Percentiles rank a stretch among this genome's conserved stretches.
phyloP scores from a whole-genome alignment of 1,140 invertebrate genomes.

The Ceratina japonica region DNA sequence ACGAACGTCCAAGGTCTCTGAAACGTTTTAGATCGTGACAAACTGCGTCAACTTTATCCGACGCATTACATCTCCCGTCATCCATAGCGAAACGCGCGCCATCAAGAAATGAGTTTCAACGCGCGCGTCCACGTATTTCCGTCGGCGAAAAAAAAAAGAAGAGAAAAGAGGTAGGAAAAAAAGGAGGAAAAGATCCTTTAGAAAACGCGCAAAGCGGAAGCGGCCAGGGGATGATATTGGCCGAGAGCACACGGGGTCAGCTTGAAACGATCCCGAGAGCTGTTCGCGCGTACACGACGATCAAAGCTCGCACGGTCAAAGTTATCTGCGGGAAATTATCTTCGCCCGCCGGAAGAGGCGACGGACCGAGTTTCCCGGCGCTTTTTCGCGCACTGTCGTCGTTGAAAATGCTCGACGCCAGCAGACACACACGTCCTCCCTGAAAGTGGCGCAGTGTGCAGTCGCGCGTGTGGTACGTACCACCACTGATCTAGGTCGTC shows the following conservation, averaged over 20 bases:
- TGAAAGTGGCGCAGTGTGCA: not conserved
- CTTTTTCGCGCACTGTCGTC: not conserved
- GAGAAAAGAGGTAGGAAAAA: not conserved
- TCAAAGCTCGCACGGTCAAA: slow-evolving; percentile 36
- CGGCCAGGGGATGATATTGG: slow-evolving; percentile 21
- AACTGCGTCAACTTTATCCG: not conserved
- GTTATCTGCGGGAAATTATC: slow-evolving; percentile 33
- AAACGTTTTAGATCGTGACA: not conserved
- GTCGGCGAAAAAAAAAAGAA: not conserved
- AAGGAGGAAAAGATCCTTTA: slow-evolving; percentile 17
- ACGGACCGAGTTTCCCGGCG: not conserved
- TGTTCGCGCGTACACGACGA: slow-evolving; percentile 9
- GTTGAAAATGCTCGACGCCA: slow-evolving; percentile 18
- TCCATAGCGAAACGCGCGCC: not conserved
- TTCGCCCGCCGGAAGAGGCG: not conserved
- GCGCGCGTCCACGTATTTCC: slow-evolving; percentile 2
- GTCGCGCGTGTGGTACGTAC: no score
- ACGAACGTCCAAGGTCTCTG: not conserved
- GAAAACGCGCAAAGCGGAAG: slow-evolving; percentile 9
- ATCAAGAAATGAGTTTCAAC: slow-evolving; percentile 11
- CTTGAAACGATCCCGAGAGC: slow-evolving; percentile 16
- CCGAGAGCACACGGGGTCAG: slow-evolving; percentile 34
- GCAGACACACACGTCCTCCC: slow-evolving; percentile 26
- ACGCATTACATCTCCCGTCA: not conserved
- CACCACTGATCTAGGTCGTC: slow-evolving; percentile 48